Evolutionary conservation across 1,140 invertebrate species (phyloP), one percentile per base, ranked within the genome.

Genomic region (Zaprionus capensis): DNA sequence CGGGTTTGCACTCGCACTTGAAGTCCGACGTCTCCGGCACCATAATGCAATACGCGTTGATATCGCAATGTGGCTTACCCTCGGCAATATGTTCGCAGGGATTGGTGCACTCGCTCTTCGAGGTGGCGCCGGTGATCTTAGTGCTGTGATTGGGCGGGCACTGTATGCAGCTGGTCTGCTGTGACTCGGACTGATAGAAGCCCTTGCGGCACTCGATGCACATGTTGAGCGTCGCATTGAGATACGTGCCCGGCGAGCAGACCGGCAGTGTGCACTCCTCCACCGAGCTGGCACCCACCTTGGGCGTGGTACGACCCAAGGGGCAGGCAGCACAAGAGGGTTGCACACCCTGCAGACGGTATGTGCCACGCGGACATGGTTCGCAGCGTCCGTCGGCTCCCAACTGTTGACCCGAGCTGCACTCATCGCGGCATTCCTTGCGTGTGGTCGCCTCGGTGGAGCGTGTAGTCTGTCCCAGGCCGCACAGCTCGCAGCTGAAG

Each of bases 91-190:
- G 97, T 86, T 98, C 96, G 90, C 98, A 99, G 0, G 98, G 97
- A 93, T 99, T 98, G 34, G 96, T 97, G 92, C 98, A 98, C 80
- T 98, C 97, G n/a, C 95, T 93, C 92, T 96, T 95, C 71, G 95
- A 96, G 41, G 91, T 92, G 55, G 98, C 95, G 57, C 96, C 97
- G 1, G 95, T 94, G 82, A 95, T 95, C 86, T 96, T 96, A 0
- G 98, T 99, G 77, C 97, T 99, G 5, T 98, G 98, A 91, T 99
- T 98, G 4, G 97, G 95, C 41, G 98, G 97, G 91, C 98, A 99
- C 20, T 96, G 94, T 58, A 98, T 95, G 92, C 98, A 99, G 24
- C 94, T 94, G 0, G 96, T 97, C 88, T 99, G 98, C 87, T 98
- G 97, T 0, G 96, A 95, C 82, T 98, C 96, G 6, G 98, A 95